phyloP scores from a whole-genome alignment of 2,113 vertebrate species.

The Hypanus sabinus region DNA sequence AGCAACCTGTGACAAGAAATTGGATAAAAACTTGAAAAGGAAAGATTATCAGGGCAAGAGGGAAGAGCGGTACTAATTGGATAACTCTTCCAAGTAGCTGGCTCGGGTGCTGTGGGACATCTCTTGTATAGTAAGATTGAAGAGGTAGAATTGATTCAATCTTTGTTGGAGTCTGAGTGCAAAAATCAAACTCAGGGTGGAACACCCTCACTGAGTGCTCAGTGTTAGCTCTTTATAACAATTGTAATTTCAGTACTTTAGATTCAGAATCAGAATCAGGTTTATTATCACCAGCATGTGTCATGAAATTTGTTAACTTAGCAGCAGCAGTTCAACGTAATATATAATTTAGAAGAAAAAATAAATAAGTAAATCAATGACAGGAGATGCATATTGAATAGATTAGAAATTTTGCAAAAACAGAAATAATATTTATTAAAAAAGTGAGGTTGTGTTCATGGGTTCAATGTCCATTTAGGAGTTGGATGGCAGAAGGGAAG shows the following conservation, averaged over 20 bases:
- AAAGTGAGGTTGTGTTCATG: too few relatives aligned
- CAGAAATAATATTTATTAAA: too few relatives aligned
- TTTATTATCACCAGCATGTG: too few relatives aligned
- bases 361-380: too few relatives aligned
- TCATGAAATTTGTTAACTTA: too few relatives aligned
- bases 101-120: not conserved
- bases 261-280: too few relatives aligned
- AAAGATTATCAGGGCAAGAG: not conserved
- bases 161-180: not conserved
- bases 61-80: not conserved
- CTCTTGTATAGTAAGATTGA: not conserved
- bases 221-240: not conserved
- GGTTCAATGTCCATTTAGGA: too few relatives aligned
- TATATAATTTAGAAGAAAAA: too few relatives aligned
- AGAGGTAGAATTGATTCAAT: not conserved
- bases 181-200: not conserved
- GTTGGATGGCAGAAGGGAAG: too few relatives aligned
- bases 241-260: not conserved
- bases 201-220: not conserved
- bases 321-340: too few relatives aligned
- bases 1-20: not conserved
- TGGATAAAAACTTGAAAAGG: not conserved
- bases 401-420: too few relatives aligned
- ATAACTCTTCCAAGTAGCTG: not conserved
- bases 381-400: too few relatives aligned